Evolutionary conservation across 2,888 invertebrate genomes (phyloP), one percentile per base, ranked within the genome.

Genomic region (Lysandra coridon): DNA sequence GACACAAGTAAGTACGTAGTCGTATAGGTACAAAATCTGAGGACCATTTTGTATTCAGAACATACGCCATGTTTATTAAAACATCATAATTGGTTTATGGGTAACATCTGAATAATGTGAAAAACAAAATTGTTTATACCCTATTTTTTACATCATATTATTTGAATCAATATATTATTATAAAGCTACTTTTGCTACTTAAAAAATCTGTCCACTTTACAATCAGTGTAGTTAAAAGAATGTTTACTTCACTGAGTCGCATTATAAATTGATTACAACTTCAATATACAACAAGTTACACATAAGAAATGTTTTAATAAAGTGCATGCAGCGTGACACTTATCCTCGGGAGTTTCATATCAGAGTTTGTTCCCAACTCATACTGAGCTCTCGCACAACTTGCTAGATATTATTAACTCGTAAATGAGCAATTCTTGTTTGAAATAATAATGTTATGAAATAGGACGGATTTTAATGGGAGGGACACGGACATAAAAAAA

Each of bases 231-330:
- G 53, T 14, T 14, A 53, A 53, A 53, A 64, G 3, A 0, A 30
- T 64, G 30, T 64, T 64, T 64, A 64, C 12, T 30, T 30, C 10
- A 10, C 23, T 3, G 30, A 7, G 30, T 64, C 30, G 23, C 64
- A 30, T 64, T 30, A 30, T 12, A 10, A 30, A 30, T 30, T 64
- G 30, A 64, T 64, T 30, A 30, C 30, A 64, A 64, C 64, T 64
- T 62, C 30, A 23, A 30, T 64, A 30, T 30, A 30, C 64, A 12
- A 23, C 23, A 30, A 64, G 64, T 30, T 64, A 64, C 64, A 64
- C 64, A 64, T 64, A 64, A 64, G 64, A 64, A 64, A 64, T 64
- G 64, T 30, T 64, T 57, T 64, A 64, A 64, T 30, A 64, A 64
- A 30, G 10, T 64, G 64, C 64, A 64, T 10, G 30, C 23, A 64